Base-by-base conservation (phyloP, 2,113 vertebrate species). In the Calypte anna region DNA sequence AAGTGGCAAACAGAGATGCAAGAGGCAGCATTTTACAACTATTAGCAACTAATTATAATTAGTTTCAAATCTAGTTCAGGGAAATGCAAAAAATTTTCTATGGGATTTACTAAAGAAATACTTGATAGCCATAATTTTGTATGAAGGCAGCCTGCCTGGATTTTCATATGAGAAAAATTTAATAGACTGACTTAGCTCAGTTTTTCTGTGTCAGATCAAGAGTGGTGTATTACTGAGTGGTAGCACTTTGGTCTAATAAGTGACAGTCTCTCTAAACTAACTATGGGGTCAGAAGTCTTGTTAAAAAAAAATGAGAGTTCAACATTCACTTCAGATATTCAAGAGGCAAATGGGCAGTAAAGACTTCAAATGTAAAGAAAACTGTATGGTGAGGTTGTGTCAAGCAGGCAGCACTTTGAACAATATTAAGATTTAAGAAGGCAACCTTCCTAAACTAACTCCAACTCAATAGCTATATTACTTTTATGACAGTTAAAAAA, bases 1-100 rank as follows among this genome's bases (percentile, higher is more conserved):
- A 94, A 61, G 53, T 55, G 20, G 6, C 31, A 63, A 74, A 90
- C 22, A 75, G 23, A 51, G 33, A 78, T 85, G 36, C n/a, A 80
- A 91, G 54, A 43, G 62, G 43, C 36, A 76, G 16, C 83, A 87
- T 66, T 93, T 92, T 86, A 76, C 66, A 92, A 89, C 44, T 82
- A 79, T 79, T 75, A 76, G 63, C 36, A 73, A 70, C 58, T 82
- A 64, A 33, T 91, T 89, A 62, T 48, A 80, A 46, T 76, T 77
- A 69, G 31, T 82, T 95, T 93, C 40, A 76, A 86, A 89, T 62
- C 36, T 73, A 46, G 30, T 31, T 46, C 18, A 55, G 22, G 48
- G 24, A 48, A 91, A 78, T 61, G 83, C 12, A 21, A 28, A 76
- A 90, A 86, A 36, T 62, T 66, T 64, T 83, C 78, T 61, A 28